Evolutionary conservation across 2,888 invertebrate genomes (phyloP), one percentile per base, ranked within the genome.

Genomic region (Ophioninae sp.): DNA sequence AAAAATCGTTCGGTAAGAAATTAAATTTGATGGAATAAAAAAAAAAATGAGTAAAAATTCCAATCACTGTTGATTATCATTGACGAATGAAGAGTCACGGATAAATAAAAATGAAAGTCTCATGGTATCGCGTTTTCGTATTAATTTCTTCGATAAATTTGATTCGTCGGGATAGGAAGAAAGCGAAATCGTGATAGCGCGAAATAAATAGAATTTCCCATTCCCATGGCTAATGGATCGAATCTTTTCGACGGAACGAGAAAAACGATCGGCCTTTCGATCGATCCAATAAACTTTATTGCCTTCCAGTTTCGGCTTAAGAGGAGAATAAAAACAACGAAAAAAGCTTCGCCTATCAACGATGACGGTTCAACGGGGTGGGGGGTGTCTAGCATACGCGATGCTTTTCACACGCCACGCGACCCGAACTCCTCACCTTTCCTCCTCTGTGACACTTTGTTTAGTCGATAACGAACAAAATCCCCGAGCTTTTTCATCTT

Each of bases 381-480:
- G 44, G 44, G 17, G 13, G 50, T 50, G 50, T 79, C 44, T 59
- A 30, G n/a, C 44, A 62, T 70, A 79, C 82, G 86, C 87, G 87
- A 86, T 89, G 89, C 88, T 89, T 91, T 90, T 90, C 89, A 89
- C 90, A 88, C 90, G 88, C 87, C 87, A 86, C 88, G 87, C 89
- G 87, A 89, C 82, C 86, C 75, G 76, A 65, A 81, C 87, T 86
- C 84, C 80, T 87, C n/a, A 85, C 83, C 88, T 90, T 87, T 83
- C 87, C 84, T 87, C 86, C 87, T 86, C 87, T 86, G 88, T 89
- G 91, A 88, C 90, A 89, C 90, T 86, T 88, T 89, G 91, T 91
- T 91, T 91, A 89, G 89, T 90, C 89, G 91, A 91, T 90, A 91
- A 72, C 50, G 64, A 41, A 70, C 70, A 37, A 62, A 70, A 78